Percentiles rank a stretch among this genome's conserved stretches.
These are phyloP conservation scores for Eidolon helvum DNA, from an alignment of 2,113 vertebrate species.

Conservation along the genomic window DNA sequence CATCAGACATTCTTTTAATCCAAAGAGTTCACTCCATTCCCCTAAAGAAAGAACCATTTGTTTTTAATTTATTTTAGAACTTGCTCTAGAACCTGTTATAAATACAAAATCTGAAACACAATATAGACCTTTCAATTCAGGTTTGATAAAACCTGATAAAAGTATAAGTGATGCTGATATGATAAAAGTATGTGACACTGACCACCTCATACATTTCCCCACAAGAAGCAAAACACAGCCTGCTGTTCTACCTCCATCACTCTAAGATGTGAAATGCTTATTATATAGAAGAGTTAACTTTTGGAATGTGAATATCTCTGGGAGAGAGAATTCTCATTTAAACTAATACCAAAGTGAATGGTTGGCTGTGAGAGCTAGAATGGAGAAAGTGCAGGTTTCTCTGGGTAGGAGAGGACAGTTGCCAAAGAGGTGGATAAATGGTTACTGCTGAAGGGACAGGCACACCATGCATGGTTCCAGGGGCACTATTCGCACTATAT, in stretches of 20 bases:
- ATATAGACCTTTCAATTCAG: not conserved
- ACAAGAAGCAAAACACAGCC: not conserved
- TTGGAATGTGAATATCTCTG: not conserved
- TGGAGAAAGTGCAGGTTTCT: not conserved
- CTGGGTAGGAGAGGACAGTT: not conserved
- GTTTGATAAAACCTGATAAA: not conserved
- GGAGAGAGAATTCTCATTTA: not conserved
- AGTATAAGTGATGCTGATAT: fast-evolving
- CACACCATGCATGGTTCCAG: not conserved
- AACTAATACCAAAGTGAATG: not conserved
- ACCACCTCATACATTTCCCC: not conserved
- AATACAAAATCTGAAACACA: not conserved
- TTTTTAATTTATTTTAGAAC: not conserved
- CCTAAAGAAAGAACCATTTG: not conserved
- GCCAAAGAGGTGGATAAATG: not conserved
- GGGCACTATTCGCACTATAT: not conserved
- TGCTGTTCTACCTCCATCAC: not conserved
- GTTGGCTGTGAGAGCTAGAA: not conserved
- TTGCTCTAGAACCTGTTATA: not conserved
- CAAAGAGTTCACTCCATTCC: not conserved
- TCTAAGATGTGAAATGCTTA: not conserved
- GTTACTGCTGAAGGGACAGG: not conserved
- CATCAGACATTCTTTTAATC: not conserved
- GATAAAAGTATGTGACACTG: not conserved
- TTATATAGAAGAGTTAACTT: not conserved